Percentiles rank a stretch among this genome's conserved stretches.
Evolutionary conservation across 2,113 vertebrate genomes (phyloP).

Genomic region (Lamprotornis superbus): DNA sequence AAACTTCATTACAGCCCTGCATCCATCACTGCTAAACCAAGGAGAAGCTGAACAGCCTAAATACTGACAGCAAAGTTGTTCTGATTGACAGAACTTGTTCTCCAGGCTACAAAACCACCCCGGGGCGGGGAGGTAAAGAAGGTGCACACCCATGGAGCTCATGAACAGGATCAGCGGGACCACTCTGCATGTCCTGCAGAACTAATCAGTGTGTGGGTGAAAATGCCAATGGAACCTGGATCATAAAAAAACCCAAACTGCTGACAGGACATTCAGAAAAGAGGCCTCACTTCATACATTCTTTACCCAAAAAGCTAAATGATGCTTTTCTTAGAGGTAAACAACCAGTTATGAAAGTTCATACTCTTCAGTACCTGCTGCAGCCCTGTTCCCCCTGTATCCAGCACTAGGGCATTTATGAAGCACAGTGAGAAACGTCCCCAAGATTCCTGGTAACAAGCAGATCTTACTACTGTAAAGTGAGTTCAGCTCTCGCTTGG

Average conservation of each 20-base stretch:
- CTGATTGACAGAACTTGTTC: not conserved
- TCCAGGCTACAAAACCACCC: not conserved
- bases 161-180: no score
- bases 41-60: not conserved
- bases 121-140: not conserved
- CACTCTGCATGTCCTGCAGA: not conserved
- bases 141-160: accelerated
- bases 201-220: accelerated
- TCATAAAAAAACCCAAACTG: not conserved
- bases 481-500: not conserved
- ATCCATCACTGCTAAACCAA: not conserved
- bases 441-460: not conserved
- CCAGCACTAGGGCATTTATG: not conserved
- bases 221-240: accelerated
- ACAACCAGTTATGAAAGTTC: not conserved
- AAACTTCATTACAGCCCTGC: not conserved
- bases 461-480: not conserved
- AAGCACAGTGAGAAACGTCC: not conserved
- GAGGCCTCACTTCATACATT: not conserved
- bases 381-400: not conserved
- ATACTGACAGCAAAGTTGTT: not conserved
- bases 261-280: not conserved
- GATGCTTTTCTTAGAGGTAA: not conserved
- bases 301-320: not conserved
- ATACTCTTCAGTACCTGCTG: accelerated